Conservation (phyloP, 2,888 invertebrate genomes). For the Endotricha flammealis region DNA sequence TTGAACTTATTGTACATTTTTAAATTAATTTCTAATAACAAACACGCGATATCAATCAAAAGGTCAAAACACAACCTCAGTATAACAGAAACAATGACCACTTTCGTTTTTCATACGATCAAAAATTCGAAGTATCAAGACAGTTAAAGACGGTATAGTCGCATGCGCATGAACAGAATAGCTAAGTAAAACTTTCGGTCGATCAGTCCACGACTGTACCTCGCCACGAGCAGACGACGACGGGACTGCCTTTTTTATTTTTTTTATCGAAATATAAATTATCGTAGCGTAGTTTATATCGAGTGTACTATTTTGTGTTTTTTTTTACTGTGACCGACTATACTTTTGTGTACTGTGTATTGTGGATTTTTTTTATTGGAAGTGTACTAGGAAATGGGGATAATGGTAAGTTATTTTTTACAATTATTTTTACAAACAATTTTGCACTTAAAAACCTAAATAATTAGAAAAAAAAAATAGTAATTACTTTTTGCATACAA, state of each 20-base stretch:
- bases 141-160: constrained; percentile 60
- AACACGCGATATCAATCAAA: constrained; percentile 9
- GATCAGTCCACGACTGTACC: constrained; percentile 70
- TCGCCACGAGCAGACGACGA: constrained; percentile 64
- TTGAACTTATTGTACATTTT: too few species aligned
- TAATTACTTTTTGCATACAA: too few species aligned
- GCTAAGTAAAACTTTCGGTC: constrained; percentile 57
- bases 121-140: constrained; percentile 69
- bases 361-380: constrained; percentile 29
- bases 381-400: constrained; percentile 40
- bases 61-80: constrained; percentile 25
- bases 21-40: constrained; percentile 1
- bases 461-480: too few species aligned
- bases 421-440: too few species aligned
- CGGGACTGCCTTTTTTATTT: constrained; percentile 43
- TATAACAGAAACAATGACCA: constrained; percentile 31
- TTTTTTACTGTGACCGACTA: constrained; percentile 36
- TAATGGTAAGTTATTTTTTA: constrained; percentile 72
- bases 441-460: too few species aligned
- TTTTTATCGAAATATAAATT: constrained; percentile 33
- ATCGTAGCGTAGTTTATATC: constrained; percentile 34
- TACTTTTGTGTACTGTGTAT: constrained; percentile 35
- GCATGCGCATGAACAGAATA: constrained; percentile 58
- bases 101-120: constrained; percentile 65
- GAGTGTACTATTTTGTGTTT: constrained; percentile 23